Base-by-base conservation (phyloP, 2,113 vertebrate species). In the Lophotis ruficrista region DNA sequence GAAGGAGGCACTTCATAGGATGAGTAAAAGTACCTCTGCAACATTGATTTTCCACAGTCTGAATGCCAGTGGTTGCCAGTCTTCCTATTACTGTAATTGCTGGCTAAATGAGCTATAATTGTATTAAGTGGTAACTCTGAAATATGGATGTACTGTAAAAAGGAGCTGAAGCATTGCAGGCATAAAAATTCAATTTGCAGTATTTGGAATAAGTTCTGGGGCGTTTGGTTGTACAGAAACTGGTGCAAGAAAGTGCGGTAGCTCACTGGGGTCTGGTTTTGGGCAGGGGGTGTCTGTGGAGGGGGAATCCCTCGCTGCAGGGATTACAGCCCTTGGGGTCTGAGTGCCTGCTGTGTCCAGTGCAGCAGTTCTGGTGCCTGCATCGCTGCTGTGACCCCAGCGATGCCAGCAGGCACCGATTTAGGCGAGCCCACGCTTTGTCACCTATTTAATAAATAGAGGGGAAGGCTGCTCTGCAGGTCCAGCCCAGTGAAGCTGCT, bases 41-140 rank as follows among this genome's bases (percentile, higher is more conserved):
- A 60, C 95, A 98, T 95, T 94, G 97, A 89, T 98, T 98, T 96
- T 94, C 96, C 92, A 95, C 90, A 97, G 94, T 61, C 93, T 95
- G 93, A 98, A 96, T 97, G 95, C 80, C 82, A 95, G 73, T 85
- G 96, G 96, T 97, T 98, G 95, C 97, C 98, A 98, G 89, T 98
- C 97, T 97, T 97, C 90, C 96, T 98, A 97, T 98, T 98, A 98
- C 95, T 96, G 93, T 98, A 98, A 98, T 98, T 98, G 97, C 97
- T 98, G 94, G 93, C 97, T 97, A 98, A 98, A 98, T 97, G 97
- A 98, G 97, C 95, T 98, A 95, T 98, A 98, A 98, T 98, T 97
- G 89, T 97, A 98, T 98, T 97, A 98, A 98, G 96, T 97, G 93
- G 95, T 95, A 98, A 98, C 94, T 97, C 97, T 97, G 97, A 98